Percentiles rank a stretch among this genome's conserved stretches.
phyloP scores from a whole-genome alignment of 2,113 vertebrate genomes.

The Dasyornis broadbenti region DNA sequence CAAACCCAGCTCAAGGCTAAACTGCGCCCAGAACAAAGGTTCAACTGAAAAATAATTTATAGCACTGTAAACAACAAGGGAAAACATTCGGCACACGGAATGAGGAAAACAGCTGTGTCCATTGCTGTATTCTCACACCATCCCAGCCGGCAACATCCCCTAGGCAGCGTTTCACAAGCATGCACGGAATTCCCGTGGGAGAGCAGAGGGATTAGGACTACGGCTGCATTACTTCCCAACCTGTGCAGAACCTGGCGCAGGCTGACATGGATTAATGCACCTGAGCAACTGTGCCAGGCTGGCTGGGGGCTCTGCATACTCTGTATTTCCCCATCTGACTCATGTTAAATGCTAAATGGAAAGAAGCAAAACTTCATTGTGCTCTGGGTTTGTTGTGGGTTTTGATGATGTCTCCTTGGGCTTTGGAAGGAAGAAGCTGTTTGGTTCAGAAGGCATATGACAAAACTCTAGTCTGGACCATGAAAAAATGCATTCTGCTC shows the following conservation, averaged over 20 bases:
- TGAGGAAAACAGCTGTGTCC: not conserved
- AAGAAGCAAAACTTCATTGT: not conserved
- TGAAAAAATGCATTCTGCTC: not conserved
- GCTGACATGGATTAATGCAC: not conserved
- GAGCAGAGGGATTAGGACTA: not conserved
- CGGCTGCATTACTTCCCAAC: fast-evolving
- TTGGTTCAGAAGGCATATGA: not conserved
- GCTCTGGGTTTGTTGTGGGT: not conserved
- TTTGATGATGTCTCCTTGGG: not conserved
- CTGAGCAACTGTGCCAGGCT: not conserved
- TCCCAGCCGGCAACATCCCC: not conserved
- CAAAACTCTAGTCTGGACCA: not conserved
- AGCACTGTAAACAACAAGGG: not conserved
- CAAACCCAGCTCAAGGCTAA: constrained; percentile 44
- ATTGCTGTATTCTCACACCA: not conserved
- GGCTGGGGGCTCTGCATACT: not conserved
- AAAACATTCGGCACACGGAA: not conserved
- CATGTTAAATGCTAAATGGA: not conserved
- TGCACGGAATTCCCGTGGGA: not conserved
- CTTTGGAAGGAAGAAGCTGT: not conserved
- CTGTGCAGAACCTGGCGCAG: not conserved
- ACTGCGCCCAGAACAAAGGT: constrained; percentile 40
- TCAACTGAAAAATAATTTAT: not conserved
- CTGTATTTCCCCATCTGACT: not conserved
- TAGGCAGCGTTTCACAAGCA: not conserved